Evolutionary conservation across 2,797 vertebrate genomes (phyloP).

Genomic region (Rhadinocentrus ornatus): DNA sequence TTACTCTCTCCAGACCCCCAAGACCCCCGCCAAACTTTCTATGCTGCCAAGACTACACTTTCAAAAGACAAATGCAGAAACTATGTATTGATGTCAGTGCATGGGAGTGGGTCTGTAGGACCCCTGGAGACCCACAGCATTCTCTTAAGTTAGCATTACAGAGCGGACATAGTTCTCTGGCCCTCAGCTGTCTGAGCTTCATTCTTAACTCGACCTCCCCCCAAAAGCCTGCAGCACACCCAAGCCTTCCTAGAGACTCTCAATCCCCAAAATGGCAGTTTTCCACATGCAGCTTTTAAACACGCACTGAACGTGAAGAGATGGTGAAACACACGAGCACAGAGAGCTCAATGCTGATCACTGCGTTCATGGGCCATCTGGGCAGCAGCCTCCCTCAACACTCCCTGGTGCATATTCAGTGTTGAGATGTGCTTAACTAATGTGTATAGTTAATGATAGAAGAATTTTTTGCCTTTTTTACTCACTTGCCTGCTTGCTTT

Average conservation of each 20-base stretch:
- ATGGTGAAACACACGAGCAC: conserved; percentile 65
- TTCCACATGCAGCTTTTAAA: conserved; percentile 64
- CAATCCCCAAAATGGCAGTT: conserved; percentile 64
- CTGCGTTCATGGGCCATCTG: conserved; percentile 74
- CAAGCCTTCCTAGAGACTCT: conserved; percentile 44
- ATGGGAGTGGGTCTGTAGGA: conserved; percentile 67
- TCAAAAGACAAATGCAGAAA: conserved; percentile 80
- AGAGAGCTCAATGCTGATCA: conserved; percentile 50
- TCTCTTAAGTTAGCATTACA: conserved; percentile 70
- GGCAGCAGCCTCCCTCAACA: conserved; percentile 58
- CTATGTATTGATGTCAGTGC: conserved; percentile 81
- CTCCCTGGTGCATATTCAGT: conserved; percentile 38
- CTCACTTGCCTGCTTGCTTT: conserved; percentile 30
- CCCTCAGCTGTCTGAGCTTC: conserved; percentile 48
- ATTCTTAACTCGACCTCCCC: conserved; percentile 36
- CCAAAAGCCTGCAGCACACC: conserved; percentile 43
- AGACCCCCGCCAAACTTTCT: conserved; percentile 69
- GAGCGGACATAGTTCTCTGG: conserved; percentile 37
- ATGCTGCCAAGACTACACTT: conserved; percentile 69
- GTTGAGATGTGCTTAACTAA: conserved; percentile 59
- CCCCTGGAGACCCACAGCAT: conserved; percentile 52
- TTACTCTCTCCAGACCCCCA: conserved; percentile 78
- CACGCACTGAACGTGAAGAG: conserved; percentile 51
- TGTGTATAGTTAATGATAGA: conserved; percentile 63
- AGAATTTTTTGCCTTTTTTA: conserved; percentile 36